These are phyloP conservation scores for Nomada fabriciana DNA, from an alignment of 2,888 invertebrate species.

Conservation along the genomic window DNA sequence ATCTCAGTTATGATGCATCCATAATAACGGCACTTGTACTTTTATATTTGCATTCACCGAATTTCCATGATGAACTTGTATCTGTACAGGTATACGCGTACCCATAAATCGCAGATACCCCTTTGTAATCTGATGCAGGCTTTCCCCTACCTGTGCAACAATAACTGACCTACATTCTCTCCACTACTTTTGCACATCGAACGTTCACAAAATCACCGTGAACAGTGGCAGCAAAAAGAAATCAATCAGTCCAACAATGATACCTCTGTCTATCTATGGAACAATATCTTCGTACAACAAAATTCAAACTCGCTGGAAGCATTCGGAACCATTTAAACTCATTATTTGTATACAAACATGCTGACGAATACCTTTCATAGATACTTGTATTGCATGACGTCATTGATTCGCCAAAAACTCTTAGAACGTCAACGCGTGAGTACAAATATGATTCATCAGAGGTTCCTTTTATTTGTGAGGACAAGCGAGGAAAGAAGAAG, in stretches of 20 bases:
- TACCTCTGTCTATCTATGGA: neutral
- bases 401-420: neutral
- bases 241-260: neutral
- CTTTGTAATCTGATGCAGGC: neutral
- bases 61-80: conserved; percentile 3
- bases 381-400: neutral
- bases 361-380: neutral
- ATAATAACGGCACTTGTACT: too few species aligned
- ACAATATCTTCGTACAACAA: neutral
- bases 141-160: conserved; percentile 26
- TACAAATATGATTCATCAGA: conserved; percentile 15
- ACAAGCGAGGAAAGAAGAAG: neutral
- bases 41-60: too few species aligned
- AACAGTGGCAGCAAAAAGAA: neutral
- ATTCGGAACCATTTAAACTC: too few species aligned
- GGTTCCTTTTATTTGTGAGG: neutral
- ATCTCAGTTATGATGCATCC: neutral
- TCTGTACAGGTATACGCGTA: neutral
- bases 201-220: neutral
- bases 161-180: conserved; percentile 26
- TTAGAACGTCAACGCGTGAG: neutral
- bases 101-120: neutral
- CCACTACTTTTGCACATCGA: neutral
- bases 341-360: too few species aligned
- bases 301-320: neutral